Percentiles rank a stretch among this genome's conserved stretches.
phyloP scores from a whole-genome alignment of 2,113 vertebrate genomes.

The Prionailurus viverrinus region DNA sequence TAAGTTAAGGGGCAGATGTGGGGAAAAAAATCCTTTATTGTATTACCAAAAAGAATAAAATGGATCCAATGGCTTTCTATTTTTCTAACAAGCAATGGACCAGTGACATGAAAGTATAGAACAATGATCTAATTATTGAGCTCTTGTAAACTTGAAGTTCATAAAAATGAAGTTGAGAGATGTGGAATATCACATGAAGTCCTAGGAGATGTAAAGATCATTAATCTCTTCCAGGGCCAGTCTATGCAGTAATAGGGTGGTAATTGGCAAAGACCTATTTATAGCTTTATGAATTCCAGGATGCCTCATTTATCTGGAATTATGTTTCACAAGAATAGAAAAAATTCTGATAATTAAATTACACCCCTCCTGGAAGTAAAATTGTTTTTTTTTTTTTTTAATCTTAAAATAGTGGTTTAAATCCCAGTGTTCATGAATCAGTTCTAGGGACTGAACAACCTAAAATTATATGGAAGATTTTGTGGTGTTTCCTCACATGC shows the following conservation, averaged over 20 bases:
- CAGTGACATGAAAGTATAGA: slow-evolving; percentile 1
- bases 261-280: neutral
- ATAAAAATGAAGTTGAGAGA: slow-evolving; percentile 22
- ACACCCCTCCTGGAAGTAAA: neutral
- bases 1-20: neutral
- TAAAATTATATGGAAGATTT: slow-evolving; percentile 21
- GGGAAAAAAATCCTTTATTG: neutral
- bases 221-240: neutral
- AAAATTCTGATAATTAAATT: slow-evolving; percentile 46
- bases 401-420: slow-evolving; percentile 48
- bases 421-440: neutral
- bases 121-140: slow-evolving; percentile 39
- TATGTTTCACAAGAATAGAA: slow-evolving; percentile 32
- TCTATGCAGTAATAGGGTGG: neutral
- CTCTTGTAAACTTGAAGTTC: slow-evolving; percentile 35
- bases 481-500: neutral
- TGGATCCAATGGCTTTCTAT: neutral
- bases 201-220: neutral
- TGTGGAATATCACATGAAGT: neutral
- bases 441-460: neutral
- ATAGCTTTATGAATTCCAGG: neutral
- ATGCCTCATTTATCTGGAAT: slow-evolving; percentile 39
- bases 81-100: slow-evolving; percentile 35
- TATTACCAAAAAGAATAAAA: slow-evolving; percentile 50
- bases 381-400: neutral